Conservation (phyloP, 2,888 invertebrate species). For the Meloe dianella region DNA sequence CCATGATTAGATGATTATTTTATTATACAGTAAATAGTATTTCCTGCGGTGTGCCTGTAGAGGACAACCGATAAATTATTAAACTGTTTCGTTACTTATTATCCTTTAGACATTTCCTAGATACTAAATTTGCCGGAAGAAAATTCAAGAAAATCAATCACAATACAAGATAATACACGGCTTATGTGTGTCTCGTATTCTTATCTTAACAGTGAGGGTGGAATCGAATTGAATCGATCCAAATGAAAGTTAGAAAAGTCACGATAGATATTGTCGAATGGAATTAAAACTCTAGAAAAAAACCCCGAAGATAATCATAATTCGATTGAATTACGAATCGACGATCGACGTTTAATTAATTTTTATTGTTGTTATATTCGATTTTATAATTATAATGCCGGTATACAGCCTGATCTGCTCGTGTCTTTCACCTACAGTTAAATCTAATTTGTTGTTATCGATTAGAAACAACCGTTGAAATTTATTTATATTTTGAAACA, state of each 20-base stretch:
- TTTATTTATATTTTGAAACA: not conserved
- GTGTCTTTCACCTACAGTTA: constrained; percentile 9
- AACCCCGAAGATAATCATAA: no score
- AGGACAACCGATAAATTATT: not conserved
- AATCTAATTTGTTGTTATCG: constrained; percentile 2
- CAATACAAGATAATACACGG: not conserved
- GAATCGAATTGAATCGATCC: no score
- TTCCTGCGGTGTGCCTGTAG: constrained; percentile 8
- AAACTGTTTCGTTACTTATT: constrained; percentile 9
- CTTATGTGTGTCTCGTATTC: not conserved
- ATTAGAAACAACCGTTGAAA: not conserved
- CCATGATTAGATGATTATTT: constrained; percentile 9
- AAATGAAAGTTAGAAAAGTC: no score
- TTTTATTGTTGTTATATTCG: not conserved
- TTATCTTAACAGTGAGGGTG: not conserved
- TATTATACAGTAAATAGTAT: constrained; percentile 8
- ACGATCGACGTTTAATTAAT: not conserved
- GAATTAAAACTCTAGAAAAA: not conserved
- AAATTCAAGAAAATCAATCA: not conserved
- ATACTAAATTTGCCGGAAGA: not conserved
- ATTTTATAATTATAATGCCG: constrained; percentile 1
- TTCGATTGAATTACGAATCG: not conserved
- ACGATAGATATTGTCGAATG: no score
- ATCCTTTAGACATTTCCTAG: constrained; percentile 1
- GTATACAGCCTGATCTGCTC: constrained; percentile 1